Percentiles rank a stretch among this genome's conserved stretches.
phyloP scores from a whole-genome alignment of 2,797 vertebrate species.

The Sarcophilus harrisii region DNA sequence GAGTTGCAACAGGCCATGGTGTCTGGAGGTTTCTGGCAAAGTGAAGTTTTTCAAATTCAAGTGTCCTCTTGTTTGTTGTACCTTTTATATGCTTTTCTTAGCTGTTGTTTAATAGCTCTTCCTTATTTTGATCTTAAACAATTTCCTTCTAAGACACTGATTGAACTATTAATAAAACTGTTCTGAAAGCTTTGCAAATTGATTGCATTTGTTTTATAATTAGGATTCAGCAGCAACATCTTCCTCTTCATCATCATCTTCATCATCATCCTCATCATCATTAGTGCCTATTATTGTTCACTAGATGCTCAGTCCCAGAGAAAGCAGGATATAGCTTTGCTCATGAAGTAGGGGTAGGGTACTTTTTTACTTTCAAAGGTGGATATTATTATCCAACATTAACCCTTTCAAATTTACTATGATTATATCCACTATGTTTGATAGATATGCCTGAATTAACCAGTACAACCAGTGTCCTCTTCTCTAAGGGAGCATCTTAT shows the following conservation, averaged over 20 bases:
- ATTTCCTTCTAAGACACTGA: slow-evolving; percentile 57
- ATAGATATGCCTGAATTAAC: neutral
- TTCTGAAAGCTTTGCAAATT: neutral
- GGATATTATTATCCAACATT: neutral
- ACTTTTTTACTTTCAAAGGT: neutral
- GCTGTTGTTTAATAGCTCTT: slow-evolving; percentile 63
- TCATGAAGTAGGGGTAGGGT: neutral
- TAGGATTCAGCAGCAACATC: neutral
- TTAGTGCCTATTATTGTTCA: neutral
- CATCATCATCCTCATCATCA: too few species aligned
- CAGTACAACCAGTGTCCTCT: neutral
- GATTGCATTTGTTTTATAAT: neutral
- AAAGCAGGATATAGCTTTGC: neutral
- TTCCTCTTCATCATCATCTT: neutral
- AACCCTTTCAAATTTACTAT: neutral
- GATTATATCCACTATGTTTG: neutral
- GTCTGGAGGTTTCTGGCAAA: neutral
- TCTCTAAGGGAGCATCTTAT: neutral
- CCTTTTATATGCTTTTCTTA: slow-evolving; percentile 68
- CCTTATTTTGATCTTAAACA: slow-evolving; percentile 61
- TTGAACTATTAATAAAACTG: slow-evolving; percentile 29
- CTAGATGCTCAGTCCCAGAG: neutral
- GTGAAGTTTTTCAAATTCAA: slow-evolving; percentile 48
- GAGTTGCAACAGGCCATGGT: slow-evolving; percentile 71
- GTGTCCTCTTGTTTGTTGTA: neutral